A percentile compares a stretch with the other conserved stretches of the same genome.
These are phyloP conservation scores for Acleris laterana DNA, from an alignment of 2,888 invertebrate genomes.

Conservation along the genomic window DNA sequence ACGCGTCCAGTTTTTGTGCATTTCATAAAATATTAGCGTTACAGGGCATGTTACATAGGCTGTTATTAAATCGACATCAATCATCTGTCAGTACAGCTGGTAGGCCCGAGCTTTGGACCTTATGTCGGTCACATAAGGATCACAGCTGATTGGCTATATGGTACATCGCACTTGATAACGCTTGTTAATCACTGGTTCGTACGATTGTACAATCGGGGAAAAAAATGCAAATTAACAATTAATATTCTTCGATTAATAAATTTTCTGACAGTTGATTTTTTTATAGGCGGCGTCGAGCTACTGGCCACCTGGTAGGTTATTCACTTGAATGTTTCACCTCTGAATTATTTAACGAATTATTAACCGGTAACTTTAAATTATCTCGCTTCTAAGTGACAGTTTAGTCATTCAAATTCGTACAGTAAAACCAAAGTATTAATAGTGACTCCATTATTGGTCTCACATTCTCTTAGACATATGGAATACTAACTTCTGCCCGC, in stretches of 20 bases:
- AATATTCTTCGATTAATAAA: background rate
- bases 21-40: constrained; percentile 15
- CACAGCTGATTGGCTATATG: background rate
- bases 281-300: no score
- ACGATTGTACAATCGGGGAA: constrained; percentile 1
- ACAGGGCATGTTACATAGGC: constrained; percentile 25
- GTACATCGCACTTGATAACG: constrained; percentile 4
- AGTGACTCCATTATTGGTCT: no score
- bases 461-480: no score
- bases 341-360: no score
- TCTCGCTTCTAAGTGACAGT: no score
- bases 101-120: background rate
- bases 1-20: constrained; percentile 16
- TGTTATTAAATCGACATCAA: constrained; percentile 37
- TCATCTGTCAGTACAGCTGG: constrained; percentile 20
- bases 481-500: no score
- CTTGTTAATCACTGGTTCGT: constrained; percentile 4
- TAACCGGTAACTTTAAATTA: no score
- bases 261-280: background rate
- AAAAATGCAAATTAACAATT: background rate
- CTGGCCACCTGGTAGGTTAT: no score
- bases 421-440: no score
- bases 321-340: no score
- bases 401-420: no score
- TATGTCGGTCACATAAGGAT: background rate